Conservation (phyloP, 1,140 invertebrate species). For the Callitettix versicolor region DNA sequence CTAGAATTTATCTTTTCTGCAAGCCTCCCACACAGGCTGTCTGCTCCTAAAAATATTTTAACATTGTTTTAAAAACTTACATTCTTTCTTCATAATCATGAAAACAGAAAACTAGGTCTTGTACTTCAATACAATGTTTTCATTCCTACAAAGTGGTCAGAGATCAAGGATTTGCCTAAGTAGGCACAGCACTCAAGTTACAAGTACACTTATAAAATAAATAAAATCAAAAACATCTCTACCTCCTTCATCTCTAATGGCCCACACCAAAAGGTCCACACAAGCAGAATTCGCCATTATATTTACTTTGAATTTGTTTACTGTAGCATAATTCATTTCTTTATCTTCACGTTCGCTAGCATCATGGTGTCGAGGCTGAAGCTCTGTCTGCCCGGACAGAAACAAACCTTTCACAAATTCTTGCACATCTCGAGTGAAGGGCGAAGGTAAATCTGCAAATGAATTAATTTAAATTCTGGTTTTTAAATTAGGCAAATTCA, state of each 20-base stretch:
- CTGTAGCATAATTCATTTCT: conserved; percentile 63
- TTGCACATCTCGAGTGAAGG: conserved; percentile 90
- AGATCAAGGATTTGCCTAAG: neutral
- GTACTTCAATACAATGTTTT: too few relatives aligned
- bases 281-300: conserved; percentile 95
- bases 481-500: neutral
- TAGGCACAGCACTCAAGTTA: neutral
- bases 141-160: conserved; percentile 5
- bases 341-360: conserved; percentile 67
- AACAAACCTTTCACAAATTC: conserved; percentile 82
- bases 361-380: conserved; percentile 73
- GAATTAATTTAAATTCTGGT: conserved; percentile 17
- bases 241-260: conserved; percentile 93
- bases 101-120: too few relatives aligned
- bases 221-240: conserved; percentile 25
- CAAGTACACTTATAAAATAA: neutral
- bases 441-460: conserved; percentile 64
- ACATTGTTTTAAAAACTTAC: too few relatives aligned
- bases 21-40: conserved; percentile 82
- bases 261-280: conserved; percentile 95
- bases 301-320: conserved; percentile 89
- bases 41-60: conserved; percentile 59
- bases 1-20: conserved; percentile 91
- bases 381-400: conserved; percentile 81
- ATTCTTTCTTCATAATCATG: too few relatives aligned